phyloP scores from a whole-genome alignment of 2,113 vertebrate genomes.

The Sclerurus mexicanus region DNA sequence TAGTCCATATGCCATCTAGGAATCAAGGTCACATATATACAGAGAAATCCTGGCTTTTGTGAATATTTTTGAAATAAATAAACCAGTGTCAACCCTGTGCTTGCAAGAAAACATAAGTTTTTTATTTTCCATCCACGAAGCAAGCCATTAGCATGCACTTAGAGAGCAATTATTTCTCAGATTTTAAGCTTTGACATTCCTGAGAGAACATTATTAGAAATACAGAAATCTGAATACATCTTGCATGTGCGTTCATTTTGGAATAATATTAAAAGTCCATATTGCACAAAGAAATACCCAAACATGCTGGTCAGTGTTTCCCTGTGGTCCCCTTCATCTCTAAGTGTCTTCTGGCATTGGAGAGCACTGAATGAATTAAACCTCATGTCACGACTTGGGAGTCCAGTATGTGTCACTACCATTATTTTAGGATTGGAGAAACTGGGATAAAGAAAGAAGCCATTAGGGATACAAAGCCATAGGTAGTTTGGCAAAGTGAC shows the following conservation, averaged over 20 bases:
- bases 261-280: not conserved
- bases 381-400: not conserved
- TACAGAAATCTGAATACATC: not conserved
- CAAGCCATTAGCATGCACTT: not conserved
- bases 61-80: constrained; percentile 25
- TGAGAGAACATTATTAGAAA: not conserved
- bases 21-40: constrained; percentile 70
- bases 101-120: not conserved
- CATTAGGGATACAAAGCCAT: not conserved
- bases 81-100: not conserved
- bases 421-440: not conserved
- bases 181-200: constrained; percentile 21
- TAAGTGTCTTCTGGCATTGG: not conserved
- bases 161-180: not conserved
- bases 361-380: not conserved
- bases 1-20: constrained; percentile 64
- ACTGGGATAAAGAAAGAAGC: not conserved
- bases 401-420: not conserved
- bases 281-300: not conserved
- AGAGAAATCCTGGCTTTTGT: constrained; percentile 21
- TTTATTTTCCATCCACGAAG: not conserved
- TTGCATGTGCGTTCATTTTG: not conserved
- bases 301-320: not conserved
- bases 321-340: not conserved
- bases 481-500: not conserved